Base-by-base conservation (phyloP, 1,140 invertebrate species). In the Tribolium castaneum region DNA sequence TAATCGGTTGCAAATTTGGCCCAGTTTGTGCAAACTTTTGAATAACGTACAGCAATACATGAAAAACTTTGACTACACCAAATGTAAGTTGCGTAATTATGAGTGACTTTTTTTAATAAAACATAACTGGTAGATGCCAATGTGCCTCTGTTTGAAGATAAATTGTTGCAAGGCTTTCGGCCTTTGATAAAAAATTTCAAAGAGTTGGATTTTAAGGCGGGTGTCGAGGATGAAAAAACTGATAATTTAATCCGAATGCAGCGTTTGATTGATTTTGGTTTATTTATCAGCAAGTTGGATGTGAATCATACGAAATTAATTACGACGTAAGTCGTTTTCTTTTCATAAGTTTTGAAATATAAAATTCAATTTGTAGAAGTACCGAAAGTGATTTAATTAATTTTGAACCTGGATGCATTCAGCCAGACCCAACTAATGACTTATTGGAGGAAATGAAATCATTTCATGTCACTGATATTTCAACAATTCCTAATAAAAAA, bases 101-200 rank as follows among this genome's bases (percentile, higher is more conserved):
- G 70, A 1, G 16, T 56, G 56, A 34, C 16, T 49, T 22, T 39
- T 49, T 39, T 71, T 13, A 70, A 25, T 79, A 50, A 80, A 19
- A 25, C 76, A 76, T 52, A 80, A 79, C 71, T 84, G 75, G 84
- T 83, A 95, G 93, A 92, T 88, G 87, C 84, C 51, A 88, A 89
- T 78, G 87, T 92, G 51, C 93, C 94, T 30, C 87, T 96, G 62
- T 92, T 93, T 22, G 94, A 96, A 87, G 94, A 96, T 85, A 91
- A 90, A 84, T 93, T 95, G 84, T 86, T 96, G 13, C 90, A 94
- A 84, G 94, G 94, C 14, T 96, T 96, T 86, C 85, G 94, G 78
- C 94, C 94, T 0, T 87, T 96, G 7, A 90, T 93, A 80, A 88
- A 88, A 35, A 88, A 88, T 49, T 90, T 92, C 76, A 88, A 89